Evolutionary conservation across 1,140 invertebrate species (phyloP).

Genomic region (Atopsyche davidsoni): DNA sequence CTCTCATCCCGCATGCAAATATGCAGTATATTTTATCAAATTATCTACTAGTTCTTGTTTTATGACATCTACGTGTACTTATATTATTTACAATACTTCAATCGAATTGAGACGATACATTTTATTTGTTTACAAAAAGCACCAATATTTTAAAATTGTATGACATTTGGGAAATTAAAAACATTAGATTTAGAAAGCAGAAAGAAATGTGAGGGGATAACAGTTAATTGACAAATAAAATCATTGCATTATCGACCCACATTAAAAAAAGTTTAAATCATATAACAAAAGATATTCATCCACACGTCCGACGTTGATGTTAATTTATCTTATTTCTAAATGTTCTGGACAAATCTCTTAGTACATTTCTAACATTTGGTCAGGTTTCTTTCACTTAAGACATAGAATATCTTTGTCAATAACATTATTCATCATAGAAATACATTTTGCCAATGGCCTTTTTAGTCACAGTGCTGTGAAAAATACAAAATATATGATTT

Average conservation of each 20-base stretch:
- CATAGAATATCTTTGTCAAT: background rate
- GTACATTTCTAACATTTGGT: conserved; percentile 16
- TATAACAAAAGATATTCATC: conserved; percentile 5
- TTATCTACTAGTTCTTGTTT: too few species aligned
- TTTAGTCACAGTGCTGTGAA: background rate
- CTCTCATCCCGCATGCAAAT: too few species aligned
- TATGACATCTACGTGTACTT: too few species aligned
- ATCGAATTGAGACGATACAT: too few species aligned
- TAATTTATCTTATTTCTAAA: background rate
- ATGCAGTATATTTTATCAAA: too few species aligned
- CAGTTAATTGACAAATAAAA: too few species aligned
- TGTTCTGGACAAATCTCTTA: conserved; percentile 2
- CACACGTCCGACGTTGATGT: background rate
- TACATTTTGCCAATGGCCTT: background rate
- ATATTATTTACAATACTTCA: too few species aligned
- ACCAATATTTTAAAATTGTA: conserved; percentile 1
- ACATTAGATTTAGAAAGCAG: too few species aligned
- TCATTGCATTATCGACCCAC: background rate
- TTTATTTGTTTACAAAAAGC: conserved; percentile 3
- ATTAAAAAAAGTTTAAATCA: background rate
- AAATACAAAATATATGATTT: background rate
- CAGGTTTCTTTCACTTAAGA: conserved; percentile 5
- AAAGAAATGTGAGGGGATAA: too few species aligned
- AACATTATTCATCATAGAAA: conserved; percentile 1
- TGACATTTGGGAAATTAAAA: background rate